Evolutionary conservation across 1,140 invertebrate species (phyloP).

Genomic region (Sycophila sp.): DNA sequence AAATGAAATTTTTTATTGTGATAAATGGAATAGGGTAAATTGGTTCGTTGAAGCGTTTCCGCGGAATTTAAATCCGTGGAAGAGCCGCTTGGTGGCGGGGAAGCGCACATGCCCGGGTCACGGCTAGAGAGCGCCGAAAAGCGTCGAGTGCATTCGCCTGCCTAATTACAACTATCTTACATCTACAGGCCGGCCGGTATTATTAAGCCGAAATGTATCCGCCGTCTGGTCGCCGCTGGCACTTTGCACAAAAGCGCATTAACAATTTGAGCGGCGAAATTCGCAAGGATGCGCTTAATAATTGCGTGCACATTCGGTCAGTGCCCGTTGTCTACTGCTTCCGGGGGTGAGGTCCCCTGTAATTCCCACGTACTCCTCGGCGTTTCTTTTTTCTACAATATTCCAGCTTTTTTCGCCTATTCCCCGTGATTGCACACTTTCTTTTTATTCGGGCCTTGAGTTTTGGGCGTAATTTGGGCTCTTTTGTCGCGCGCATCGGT

Average conservation of each 20-base stretch:
- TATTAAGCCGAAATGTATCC: conserved; percentile 33
- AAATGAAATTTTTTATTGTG: no score
- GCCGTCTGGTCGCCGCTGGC: conserved; percentile 5
- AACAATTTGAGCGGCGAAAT: conserved; percentile 27
- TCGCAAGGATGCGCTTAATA: conserved; percentile 33
- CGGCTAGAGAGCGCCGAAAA: conserved; percentile 14
- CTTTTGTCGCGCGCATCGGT: no score
- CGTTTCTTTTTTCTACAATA: not conserved
- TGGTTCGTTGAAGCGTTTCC: no score
- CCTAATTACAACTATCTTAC: conserved; percentile 38
- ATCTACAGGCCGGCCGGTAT: conserved; percentile 24
- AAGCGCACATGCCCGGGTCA: conserved; percentile 27
- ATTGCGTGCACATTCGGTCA: conserved; percentile 1
- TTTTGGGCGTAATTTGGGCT: no score
- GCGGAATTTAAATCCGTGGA: not conserved
- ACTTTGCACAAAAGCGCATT: conserved; percentile 10
- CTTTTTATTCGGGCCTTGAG: no score
- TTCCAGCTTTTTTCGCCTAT: not conserved
- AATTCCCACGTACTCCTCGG: conserved; percentile 12
- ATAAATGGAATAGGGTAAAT: no score
- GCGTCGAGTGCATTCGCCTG: conserved; percentile 25
- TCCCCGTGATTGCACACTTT: not conserved
- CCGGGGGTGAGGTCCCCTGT: conserved; percentile 14
- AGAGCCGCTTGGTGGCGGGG: not conserved
- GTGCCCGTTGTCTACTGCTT: conserved; percentile 12